Evolutionary conservation across 1,140 invertebrate species (phyloP).

Genomic region (Bathynomus jamesi): DNA sequence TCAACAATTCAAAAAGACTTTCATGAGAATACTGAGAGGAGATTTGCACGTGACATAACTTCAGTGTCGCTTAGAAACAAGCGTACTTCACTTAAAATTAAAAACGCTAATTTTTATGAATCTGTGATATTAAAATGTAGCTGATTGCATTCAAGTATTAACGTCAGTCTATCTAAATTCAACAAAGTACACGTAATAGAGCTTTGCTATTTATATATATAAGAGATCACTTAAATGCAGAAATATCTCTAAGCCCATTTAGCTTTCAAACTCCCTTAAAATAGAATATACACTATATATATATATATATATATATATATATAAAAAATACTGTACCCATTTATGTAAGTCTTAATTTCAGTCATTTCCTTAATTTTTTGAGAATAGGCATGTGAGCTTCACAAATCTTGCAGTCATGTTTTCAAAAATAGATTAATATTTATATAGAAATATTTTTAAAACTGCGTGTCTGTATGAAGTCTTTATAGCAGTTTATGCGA

Average conservation of each 20-base stretch:
- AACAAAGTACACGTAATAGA: not conserved
- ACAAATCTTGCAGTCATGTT: not conserved
- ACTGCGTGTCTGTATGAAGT: not conserved
- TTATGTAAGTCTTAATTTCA: not conserved
- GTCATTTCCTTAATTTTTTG: not conserved
- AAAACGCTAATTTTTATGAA: not conserved
- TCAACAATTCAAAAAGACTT: conserved; percentile 98
- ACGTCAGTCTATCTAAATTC: too few relatives aligned
- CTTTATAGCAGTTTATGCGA: not conserved
- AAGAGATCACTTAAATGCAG: not conserved
- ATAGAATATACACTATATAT: too few relatives aligned
- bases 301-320: not conserved
- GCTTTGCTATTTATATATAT: not conserved
- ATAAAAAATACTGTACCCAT: not conserved
- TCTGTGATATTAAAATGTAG: not conserved
- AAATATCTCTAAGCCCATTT: not conserved
- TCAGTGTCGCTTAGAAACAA: not conserved
- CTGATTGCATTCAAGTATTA: too few relatives aligned
- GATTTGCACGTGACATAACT: conserved; percentile 81
- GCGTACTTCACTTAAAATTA: not conserved
- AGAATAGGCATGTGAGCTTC: not conserved
- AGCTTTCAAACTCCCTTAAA: conserved; percentile 1
- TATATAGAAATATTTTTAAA: not conserved
- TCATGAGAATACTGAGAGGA: conserved; percentile 87
- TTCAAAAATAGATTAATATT: not conserved